Conservation (phyloP, 2,888 invertebrate genomes). For the Clitarchus hookeri region DNA sequence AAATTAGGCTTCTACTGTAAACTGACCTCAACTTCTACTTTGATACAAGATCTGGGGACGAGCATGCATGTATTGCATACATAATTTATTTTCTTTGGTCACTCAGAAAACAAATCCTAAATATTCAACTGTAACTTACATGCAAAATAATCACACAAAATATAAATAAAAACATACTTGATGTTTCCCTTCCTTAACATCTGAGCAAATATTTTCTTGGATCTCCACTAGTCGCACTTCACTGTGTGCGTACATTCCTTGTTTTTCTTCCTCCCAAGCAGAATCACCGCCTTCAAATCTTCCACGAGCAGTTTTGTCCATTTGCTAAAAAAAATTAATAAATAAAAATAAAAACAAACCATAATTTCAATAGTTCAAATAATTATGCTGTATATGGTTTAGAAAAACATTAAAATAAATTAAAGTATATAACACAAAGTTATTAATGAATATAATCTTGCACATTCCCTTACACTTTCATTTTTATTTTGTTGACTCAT, state of each 20-base stretch:
- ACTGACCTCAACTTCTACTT: too few relatives aligned
- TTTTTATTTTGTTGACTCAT: too few relatives aligned
- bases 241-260: constrained; percentile 80
- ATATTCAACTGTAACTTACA: too few relatives aligned
- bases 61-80: too few relatives aligned
- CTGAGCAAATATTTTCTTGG: constrained; percentile 83
- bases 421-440: too few relatives aligned
- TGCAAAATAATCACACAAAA: neutral
- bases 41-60: too few relatives aligned
- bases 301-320: constrained; percentile 80
- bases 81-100: too few relatives aligned
- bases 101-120: too few relatives aligned
- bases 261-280: constrained; percentile 90
- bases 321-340: constrained; percentile 59
- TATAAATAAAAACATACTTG: constrained; percentile 49
- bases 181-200: constrained; percentile 69
- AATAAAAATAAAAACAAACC: constrained; percentile 12
- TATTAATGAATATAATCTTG: too few relatives aligned
- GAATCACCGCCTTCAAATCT: constrained; percentile 93
- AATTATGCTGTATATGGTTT: neutral
- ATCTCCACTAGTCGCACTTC: constrained; percentile 91
- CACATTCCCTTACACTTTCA: too few relatives aligned
- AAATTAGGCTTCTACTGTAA: too few relatives aligned
- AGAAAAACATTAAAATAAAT: too few relatives aligned
- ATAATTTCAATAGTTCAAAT: constrained; percentile 30